Conservation (phyloP, 2,797 vertebrate species). For the Mormyrops attenuatus region DNA sequence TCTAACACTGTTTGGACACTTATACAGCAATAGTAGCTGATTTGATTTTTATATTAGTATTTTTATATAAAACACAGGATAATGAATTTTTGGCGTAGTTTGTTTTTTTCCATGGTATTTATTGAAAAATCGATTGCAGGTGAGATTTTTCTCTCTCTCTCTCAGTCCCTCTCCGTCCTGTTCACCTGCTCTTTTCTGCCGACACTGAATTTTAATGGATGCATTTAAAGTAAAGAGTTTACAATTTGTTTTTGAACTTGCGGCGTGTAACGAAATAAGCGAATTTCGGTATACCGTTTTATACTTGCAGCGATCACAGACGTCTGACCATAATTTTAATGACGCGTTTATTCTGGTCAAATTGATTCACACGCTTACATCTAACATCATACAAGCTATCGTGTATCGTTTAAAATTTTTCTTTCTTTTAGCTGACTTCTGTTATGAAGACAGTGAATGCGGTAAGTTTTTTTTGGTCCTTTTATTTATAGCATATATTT, state of each 20-base stretch:
- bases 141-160: constrained; percentile 29
- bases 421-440: constrained; percentile 54
- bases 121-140: constrained; percentile 36
- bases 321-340: not conserved
- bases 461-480: constrained; percentile 46
- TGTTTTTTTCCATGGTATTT: constrained; percentile 34
- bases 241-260: not conserved
- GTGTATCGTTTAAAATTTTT: not conserved
- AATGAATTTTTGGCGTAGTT: constrained; percentile 26
- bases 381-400: too few relatives aligned
- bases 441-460: constrained; percentile 57
- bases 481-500: not conserved
- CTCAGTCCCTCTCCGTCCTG: too few relatives aligned
- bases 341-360: not conserved
- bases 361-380: not conserved
- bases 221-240: not conserved
- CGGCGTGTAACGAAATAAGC: not conserved
- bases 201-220: not conserved
- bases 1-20: not conserved
- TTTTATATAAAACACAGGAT: not conserved
- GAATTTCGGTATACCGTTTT: not conserved
- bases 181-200: not conserved
- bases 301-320: not conserved
- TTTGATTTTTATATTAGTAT: not conserved
- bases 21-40: not conserved